Conservation (phyloP, 2,888 invertebrate species). For the Pantelozetes paolii region DNA sequence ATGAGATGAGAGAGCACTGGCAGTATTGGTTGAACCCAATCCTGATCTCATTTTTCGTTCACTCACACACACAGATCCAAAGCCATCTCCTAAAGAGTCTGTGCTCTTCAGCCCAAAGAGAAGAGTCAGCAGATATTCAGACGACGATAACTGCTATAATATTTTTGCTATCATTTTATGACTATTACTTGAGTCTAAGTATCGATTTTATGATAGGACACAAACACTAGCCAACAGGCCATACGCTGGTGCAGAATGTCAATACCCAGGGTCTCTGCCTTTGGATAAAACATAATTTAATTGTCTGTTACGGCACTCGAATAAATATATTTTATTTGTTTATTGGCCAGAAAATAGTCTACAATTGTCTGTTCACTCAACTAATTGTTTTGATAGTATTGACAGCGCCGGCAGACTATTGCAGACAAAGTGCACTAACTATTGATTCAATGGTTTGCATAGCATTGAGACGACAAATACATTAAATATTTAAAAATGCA, state of each 20-base stretch:
- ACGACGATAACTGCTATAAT: constrained; percentile 19
- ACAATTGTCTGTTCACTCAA: constrained; percentile 19
- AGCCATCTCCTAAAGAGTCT: constrained; percentile 21
- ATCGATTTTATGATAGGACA: constrained; percentile 25
- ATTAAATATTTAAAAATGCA: constrained; percentile 24
- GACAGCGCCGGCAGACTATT: not conserved
- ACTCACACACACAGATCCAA: not conserved
- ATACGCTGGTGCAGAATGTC: constrained; percentile 13
- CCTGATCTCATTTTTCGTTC: constrained; percentile 8
- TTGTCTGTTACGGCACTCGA: not conserved
- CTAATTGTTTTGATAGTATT: constrained; percentile 14
- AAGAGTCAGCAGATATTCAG: not conserved
- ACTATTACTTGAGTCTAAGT: not conserved
- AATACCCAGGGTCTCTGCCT: not conserved
- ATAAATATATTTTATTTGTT: constrained; percentile 34
- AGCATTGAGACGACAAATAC: not conserved
- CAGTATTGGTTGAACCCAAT: not conserved
- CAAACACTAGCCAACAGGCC: not conserved
- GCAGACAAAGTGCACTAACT: not conserved
- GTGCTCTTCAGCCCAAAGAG: constrained; percentile 14
- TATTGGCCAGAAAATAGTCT: constrained; percentile 33
- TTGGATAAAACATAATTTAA: constrained; percentile 12
- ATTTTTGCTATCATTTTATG: constrained; percentile 33
- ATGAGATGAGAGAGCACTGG: constrained; percentile 13
- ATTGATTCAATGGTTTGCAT: constrained; percentile 15